Conservation (phyloP, 2,113 vertebrate species). For the Leptocoma aspasia region DNA sequence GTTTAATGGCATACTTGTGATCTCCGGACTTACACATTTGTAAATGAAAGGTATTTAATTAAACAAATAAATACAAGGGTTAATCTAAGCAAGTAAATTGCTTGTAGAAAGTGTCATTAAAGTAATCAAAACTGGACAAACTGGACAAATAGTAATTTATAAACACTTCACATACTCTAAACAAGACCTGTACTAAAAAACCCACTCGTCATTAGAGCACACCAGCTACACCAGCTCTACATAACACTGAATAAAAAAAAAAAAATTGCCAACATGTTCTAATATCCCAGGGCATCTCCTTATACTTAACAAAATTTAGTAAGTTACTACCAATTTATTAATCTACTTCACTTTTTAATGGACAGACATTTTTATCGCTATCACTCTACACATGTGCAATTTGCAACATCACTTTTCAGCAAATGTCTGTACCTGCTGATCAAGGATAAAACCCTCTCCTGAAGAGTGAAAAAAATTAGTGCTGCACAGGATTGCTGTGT, state of each 20-base stretch:
- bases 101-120: background rate
- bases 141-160: background rate
- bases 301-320: background rate
- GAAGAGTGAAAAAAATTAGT: background rate
- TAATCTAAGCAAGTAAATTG: background rate
- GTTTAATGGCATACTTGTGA: background rate
- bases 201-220: rapidly evolving
- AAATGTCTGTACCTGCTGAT: background rate
- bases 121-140: background rate
- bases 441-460: background rate
- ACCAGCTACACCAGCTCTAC: background rate
- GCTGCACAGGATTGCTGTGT: background rate
- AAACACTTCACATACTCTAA: background rate
- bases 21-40: background rate
- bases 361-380: background rate
- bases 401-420: background rate
- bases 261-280: background rate
- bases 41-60: background rate
- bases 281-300: background rate
- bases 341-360: background rate
- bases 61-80: background rate
- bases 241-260: background rate
- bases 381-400: background rate
- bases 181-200: background rate
- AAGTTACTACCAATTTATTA: background rate